Base-by-base conservation (phyloP, 2,888 invertebrate genomes). In the Syrphus vitripennis region DNA sequence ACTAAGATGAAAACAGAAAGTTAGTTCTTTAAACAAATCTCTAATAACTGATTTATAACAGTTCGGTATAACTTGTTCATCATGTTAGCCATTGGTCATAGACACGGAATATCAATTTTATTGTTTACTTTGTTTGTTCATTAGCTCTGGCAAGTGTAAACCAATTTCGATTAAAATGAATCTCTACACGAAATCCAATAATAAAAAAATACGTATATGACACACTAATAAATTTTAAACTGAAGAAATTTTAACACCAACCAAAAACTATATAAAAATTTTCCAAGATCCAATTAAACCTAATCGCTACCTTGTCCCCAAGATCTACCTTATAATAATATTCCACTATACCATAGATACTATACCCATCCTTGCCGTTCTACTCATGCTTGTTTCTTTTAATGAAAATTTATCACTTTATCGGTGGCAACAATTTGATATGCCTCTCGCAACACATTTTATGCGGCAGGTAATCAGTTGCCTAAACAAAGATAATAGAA, bases 381-480 rank as follows among this genome's bases (percentile, higher is more conserved):
- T n/a, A 42, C 14, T n/a, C 4, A 59, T 24, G 57, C 55, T 77
- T 65, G 55, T 77, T 71, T 65, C 48, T 63, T 83, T 70, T 79
- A 83, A 83, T 83, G 61, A 83, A 83, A 83, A 83, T 83, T 83
- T 83, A 83, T 83, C 83, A 79, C 79, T 83, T 50, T 45, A 79
- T 70, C 79, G 34, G 14, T 48, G 67, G 16, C 59, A 71, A 76
- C 77, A 77, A 82, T 65, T 81, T 59, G 74, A 59, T 40, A 50
- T 37, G 19, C 34, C 48, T 24, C 34, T 31, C 3, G 29, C 40
- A 24, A 45, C 48, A 31, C 34, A 34, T 59, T n/a, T 59, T 34
- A 37, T 59, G 21, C 12, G 2, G 55, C 16, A 14, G 31, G 45
- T 21, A 50, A 50, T 50, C 29, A 34, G 55, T 42, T 50, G 24